A percentile compares a stretch with the other conserved stretches of the same genome.
phyloP scores from a whole-genome alignment of 2,113 vertebrate genomes.

The Heptranchias perlo region DNA sequence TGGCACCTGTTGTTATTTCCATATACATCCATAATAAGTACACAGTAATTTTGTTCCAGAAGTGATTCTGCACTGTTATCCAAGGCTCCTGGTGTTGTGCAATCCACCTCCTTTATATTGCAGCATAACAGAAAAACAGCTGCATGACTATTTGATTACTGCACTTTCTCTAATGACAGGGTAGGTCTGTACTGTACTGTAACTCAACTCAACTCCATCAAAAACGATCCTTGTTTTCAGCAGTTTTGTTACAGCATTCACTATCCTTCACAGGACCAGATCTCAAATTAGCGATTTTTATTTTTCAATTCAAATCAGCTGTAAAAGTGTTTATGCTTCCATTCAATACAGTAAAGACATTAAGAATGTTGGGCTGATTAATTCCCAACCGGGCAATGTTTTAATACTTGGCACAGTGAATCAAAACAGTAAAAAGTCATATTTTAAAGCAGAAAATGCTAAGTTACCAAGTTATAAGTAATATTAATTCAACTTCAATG shows the following conservation, averaged over 20 bases:
- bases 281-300: not conserved
- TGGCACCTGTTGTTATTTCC: not conserved
- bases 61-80: not conserved
- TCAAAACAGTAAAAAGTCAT: no score
- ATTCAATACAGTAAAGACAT: not conserved
- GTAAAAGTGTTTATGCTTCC: not conserved
- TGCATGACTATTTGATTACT: not conserved
- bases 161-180: not conserved
- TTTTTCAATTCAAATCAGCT: not conserved
- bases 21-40: not conserved
- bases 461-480: no score
- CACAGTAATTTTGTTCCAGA: not conserved
- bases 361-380: no score
- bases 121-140: not conserved
- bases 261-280: not conserved
- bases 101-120: not conserved
- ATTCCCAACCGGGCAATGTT: no score
- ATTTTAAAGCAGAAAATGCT: no score
- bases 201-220: not conserved
- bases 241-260: not conserved
- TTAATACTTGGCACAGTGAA: no score
- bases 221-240: not conserved
- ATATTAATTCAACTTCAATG: no score
- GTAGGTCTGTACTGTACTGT: not conserved
- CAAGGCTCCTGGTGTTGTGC: not conserved